Evolutionary conservation across 2,797 vertebrate species (phyloP), one percentile per base, ranked within the genome.

Genomic region (Perodicticus potto): DNA sequence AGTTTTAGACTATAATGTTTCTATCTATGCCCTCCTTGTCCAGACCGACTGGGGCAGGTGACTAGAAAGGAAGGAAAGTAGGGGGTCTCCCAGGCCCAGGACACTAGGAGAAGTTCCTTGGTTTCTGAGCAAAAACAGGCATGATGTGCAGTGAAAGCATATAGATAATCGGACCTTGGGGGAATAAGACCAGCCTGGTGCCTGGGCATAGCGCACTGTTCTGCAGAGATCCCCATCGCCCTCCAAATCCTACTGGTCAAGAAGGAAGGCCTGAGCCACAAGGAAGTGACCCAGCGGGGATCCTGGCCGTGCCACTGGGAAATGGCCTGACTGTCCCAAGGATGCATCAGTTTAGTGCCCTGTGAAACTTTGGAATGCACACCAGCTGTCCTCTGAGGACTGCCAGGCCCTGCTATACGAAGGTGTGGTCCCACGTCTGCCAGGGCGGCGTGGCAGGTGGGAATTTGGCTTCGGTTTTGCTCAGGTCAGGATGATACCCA

Each of bases 371-470:
- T 17, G 2, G 67, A 63, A 17, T 22, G 53, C 19, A 1, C 7
- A 3, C 12, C 22, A 2, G 5, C 11, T 43, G 27, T 32, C 49
- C 17, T 22, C 49, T 19, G 16, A 45, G 57, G 70, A 3, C 43
- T 6, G 10, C 19, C 16, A 14, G 70, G 25, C 29, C 65, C 29
- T 4, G 5, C 12, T 6, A 2, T 0, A 4, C 0, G 0, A 3
- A 3, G 22, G 29, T 2, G 0, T 0, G 2, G 34, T 9, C 2
- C 14, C 19, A 3, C 22, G 32, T 55, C 40, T 59, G 70, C 53
- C 57, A 22, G 32, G 20, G 57, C 7, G 3, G 3, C 45, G 5
- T n/a, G n/a, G 55, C 37, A 2, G 22, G 70, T 4, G 6, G 59
- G 72, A 6, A 3, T 14, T 22, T 34, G 78, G 29, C n/a, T 25